Base-by-base conservation (phyloP, 1,140 invertebrate species). In the Drosophila serrata region DNA sequence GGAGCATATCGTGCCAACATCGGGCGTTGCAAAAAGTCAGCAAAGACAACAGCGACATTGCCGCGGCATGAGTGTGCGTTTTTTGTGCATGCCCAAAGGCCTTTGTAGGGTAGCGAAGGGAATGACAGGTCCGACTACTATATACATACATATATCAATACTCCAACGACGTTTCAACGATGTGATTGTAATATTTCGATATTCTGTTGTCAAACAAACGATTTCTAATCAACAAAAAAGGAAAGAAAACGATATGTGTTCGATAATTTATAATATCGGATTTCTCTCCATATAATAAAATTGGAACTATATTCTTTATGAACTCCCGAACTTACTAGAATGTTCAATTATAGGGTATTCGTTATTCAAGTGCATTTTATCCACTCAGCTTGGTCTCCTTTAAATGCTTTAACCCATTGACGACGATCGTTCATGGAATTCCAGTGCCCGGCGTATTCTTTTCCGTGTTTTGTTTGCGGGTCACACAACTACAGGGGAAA, bases 1-100 rank as follows among this genome's bases (percentile, higher is more conserved):
- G 53, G 43, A 55, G 67, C 79, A 79, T 73, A 79, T 87, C 75
- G 75, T 87, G 79, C 62, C 67, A 65, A 68, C 67, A 80, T 73
- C 72, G 57, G 53, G 55, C 57, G 59, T 59, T 63, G 65, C 59
- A 75, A 63, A 63, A 81, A 79, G 73, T 42, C 48, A 35, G 55
- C 48, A 56, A 72, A 58, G 60, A 64, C 59, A 62, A 55, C 79
- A 69, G 78, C 72, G 61, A 80, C 81, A 77, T 77, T 61, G 59
- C 51, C 51, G 22, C 13, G 43, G 45, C 48, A 75, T 77, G 69
- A 75, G 72, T 75, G 62, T 81, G 48, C 59, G 70, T 61, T 61
- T 75, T 46, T 65, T 81, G 13, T 68, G 55, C 43, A 35, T 46
- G 27, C 19, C 24, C 9, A 59, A 6, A 11, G 22, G 33, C 11